Conservation (phyloP, 1,140 invertebrate genomes). For the Pectinophora gossypiella region DNA sequence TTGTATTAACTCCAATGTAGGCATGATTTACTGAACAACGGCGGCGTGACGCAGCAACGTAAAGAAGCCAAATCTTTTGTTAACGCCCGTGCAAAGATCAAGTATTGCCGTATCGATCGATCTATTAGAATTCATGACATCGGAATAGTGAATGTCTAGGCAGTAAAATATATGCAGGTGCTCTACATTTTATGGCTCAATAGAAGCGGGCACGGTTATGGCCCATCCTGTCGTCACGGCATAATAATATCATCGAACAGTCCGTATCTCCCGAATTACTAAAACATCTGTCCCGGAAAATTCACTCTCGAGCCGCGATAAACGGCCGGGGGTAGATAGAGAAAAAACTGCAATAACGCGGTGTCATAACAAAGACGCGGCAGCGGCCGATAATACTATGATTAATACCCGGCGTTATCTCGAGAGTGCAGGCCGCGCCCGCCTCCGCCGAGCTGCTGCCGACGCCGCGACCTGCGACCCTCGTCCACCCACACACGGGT, state of each 20-base stretch:
- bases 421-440: constrained; percentile 52
- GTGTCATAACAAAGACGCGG: constrained; percentile 71
- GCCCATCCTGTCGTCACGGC: constrained; percentile 11
- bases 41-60: no score
- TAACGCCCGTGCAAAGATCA: no score
- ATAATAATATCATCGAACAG: constrained; percentile 52
- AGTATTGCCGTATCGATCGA: no score
- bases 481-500: neutral
- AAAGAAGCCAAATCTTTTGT: no score
- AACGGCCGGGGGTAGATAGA: constrained; percentile 64
- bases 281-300: constrained; percentile 73
- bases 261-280: constrained; percentile 52
- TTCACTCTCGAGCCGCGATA: constrained; percentile 64
- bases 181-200: constrained; percentile 32
- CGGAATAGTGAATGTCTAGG: no score
- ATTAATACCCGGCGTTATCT: constrained; percentile 73
- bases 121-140: no score
- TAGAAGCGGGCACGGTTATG: constrained; percentile 7
- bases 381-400: constrained; percentile 69
- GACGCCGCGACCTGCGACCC: constrained; percentile 16
- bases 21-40: no score
- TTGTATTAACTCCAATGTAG: no score
- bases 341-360: constrained; percentile 71
- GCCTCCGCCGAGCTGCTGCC: constrained; percentile 24
- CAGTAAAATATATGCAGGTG: neutral